Evolutionary conservation across 2,888 invertebrate genomes (phyloP), one percentile per base, ranked within the genome.

Genomic region (Amphipoea lucens): DNA sequence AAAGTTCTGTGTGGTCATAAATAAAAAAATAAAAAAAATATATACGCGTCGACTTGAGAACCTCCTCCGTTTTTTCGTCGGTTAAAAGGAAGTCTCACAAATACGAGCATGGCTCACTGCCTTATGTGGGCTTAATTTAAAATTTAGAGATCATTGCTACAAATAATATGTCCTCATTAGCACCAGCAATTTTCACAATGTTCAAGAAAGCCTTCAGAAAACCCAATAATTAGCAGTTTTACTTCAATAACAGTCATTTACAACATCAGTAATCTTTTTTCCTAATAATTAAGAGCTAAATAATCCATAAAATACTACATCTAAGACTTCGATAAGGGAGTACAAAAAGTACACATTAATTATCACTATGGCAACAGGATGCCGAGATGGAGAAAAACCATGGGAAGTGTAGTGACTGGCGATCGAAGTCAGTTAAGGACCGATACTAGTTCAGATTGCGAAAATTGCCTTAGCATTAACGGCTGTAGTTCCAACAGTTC

Each of bases 331-430:
- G 74, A 68, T 42, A 76, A 77, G 45, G n/a, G 54, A 6, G 12
- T 20, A 80, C 40, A 87, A 88, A 81, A 86, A 83, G 23, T 60
- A 11, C 51, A 81, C 82, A 86, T 88, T 84, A 79, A 87, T 81
- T 85, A 88, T 81, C 74, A 79, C 78, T 79, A 65, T 79, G 45
- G 82, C 73, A 74, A 81, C 88, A 87, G 88, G 87, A 88, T 86
- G 86, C 71, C 51, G 36, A 29, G 36, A 1, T 74, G 69, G 40
- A 76, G 75, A 88, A 88, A 89, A 89, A 85, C 81, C 82, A 85
- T 89, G 89, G 81, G 87, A 89, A 89, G 81, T 82, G 60, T 78
- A 79, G 88, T 76, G 74, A 74, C 36, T 62, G 14, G 63, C 54
- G 68, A 69, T 84, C 79, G 65, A 79, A 74, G 72, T 79, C 79